A percentile compares a stretch with the other conserved stretches of the same genome.
Conservation (phyloP, 2,888 invertebrate genomes). For the Meiosimyza platycephala region DNA sequence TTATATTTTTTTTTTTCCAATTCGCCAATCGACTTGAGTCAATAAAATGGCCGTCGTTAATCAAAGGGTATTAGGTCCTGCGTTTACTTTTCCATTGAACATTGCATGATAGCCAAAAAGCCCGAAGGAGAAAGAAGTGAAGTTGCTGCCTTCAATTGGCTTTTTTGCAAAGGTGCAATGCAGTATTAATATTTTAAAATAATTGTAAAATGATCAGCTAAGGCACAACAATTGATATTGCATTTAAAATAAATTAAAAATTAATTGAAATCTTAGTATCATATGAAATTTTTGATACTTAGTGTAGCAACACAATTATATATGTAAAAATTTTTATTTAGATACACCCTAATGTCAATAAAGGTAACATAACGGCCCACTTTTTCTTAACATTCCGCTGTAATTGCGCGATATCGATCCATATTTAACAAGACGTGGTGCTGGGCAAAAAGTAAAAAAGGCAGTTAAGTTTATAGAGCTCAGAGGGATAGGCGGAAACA, state of each 20-base stretch:
- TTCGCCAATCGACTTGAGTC: constrained; percentile 45
- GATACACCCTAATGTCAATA: constrained; percentile 50
- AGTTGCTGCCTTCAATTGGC: too few species aligned
- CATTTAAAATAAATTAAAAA: too few species aligned
- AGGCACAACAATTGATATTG: too few species aligned
- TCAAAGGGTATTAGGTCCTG: constrained; percentile 58
- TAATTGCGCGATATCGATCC: constrained; percentile 19
- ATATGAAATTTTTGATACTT: too few species aligned
- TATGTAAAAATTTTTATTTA: constrained; percentile 45
- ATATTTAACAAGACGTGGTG: constrained; percentile 2
- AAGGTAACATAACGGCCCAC: constrained; percentile 39
- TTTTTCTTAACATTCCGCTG: not conserved
- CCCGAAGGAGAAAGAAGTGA: constrained; percentile 34
- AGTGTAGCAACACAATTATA: too few species aligned
- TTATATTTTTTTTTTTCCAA: constrained; percentile 4
- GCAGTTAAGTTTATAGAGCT: too few species aligned
- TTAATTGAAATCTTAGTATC: too few species aligned
- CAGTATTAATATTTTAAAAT: too few species aligned
- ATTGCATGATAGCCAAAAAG: not conserved
- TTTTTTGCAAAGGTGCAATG: too few species aligned
- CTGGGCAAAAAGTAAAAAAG: too few species aligned
- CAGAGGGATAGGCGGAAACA: too few species aligned
- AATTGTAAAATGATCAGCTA: too few species aligned
- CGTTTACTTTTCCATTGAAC: constrained; percentile 43
- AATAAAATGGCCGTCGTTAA: constrained; percentile 61